phyloP scores from a whole-genome alignment of 2,113 vertebrate species.

The Okapia johnstoni region DNA sequence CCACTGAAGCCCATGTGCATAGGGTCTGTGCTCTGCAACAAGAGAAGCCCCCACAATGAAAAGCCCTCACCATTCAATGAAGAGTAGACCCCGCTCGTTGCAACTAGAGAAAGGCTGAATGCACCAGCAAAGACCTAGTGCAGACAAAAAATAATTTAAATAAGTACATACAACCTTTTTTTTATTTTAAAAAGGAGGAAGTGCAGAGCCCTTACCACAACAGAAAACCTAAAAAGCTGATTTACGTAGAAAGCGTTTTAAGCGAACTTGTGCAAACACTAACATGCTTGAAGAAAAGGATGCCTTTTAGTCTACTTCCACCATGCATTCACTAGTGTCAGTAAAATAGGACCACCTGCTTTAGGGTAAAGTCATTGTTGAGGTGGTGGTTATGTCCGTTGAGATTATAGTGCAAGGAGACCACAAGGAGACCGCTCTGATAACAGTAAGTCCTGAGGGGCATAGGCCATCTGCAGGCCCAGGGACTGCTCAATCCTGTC shows the following conservation, averaged over 20 bases:
- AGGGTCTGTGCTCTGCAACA: background rate
- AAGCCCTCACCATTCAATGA: accelerated
- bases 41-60: background rate
- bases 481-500: slow-evolving; percentile 95
- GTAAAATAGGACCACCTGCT: slow-evolving; percentile 47
- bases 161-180: background rate
- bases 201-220: background rate
- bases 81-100: background rate
- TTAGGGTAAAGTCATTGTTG: slow-evolving; percentile 99
- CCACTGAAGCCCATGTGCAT: background rate
- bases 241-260: background rate
- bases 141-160: background rate
- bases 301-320: background rate
- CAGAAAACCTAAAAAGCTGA: background rate
- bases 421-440: slow-evolving; percentile 94
- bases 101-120: background rate
- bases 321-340: background rate
- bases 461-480: slow-evolving; percentile 95
- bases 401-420: slow-evolving; percentile 96
- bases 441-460: slow-evolving; percentile 96
- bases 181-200: background rate
- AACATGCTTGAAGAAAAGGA: background rate
- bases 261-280: background rate
- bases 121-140: background rate
- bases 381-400: slow-evolving; percentile 99